Evolutionary conservation across 2,888 invertebrate species (phyloP).

Genomic region (Macrophya alboannulata): DNA sequence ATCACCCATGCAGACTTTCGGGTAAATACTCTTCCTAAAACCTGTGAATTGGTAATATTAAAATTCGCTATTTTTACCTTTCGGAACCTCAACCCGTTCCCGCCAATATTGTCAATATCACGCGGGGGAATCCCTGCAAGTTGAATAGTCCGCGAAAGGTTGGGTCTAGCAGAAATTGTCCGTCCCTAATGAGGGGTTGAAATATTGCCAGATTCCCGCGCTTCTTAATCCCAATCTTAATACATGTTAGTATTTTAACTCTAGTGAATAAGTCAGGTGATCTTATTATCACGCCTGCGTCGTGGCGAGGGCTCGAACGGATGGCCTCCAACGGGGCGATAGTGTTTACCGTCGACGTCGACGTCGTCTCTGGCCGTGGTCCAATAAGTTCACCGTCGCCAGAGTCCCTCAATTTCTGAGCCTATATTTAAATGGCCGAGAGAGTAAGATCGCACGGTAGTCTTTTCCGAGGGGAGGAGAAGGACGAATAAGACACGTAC

Average conservation of each 20-base stretch:
- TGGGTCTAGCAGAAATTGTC: not conserved
- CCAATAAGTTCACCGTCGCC: slow-evolving; percentile 64
- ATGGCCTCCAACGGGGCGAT: slow-evolving; percentile 45
- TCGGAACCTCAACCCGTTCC: not conserved
- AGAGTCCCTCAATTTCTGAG: slow-evolving; percentile 63
- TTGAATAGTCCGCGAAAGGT: not conserved
- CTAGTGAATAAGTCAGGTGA: slow-evolving; percentile 27
- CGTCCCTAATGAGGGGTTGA: slow-evolving; percentile 6
- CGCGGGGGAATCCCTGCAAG: slow-evolving; percentile 20
- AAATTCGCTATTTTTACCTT: too few species aligned
- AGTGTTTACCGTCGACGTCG: slow-evolving; percentile 52
- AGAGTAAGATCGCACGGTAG: slow-evolving; percentile 61
- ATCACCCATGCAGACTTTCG: too few species aligned
- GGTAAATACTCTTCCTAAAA: too few species aligned
- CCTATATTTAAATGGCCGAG: slow-evolving; percentile 68
- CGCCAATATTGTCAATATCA: not conserved
- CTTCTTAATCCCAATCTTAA: not conserved
- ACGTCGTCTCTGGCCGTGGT: slow-evolving; percentile 62
- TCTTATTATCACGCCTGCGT: slow-evolving; percentile 33
- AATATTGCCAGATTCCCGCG: slow-evolving; percentile 45
- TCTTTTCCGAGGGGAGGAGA: slow-evolving; percentile 49
- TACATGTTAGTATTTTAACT: slow-evolving; percentile 27
- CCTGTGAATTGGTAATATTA: too few species aligned
- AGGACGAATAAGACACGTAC: slow-evolving; percentile 52
- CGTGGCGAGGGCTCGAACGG: slow-evolving; percentile 26